A percentile compares a stretch with the other conserved stretches of the same genome.
phyloP scores from a whole-genome alignment of 2,797 vertebrate species.

The Hydrolagus colliei region DNA sequence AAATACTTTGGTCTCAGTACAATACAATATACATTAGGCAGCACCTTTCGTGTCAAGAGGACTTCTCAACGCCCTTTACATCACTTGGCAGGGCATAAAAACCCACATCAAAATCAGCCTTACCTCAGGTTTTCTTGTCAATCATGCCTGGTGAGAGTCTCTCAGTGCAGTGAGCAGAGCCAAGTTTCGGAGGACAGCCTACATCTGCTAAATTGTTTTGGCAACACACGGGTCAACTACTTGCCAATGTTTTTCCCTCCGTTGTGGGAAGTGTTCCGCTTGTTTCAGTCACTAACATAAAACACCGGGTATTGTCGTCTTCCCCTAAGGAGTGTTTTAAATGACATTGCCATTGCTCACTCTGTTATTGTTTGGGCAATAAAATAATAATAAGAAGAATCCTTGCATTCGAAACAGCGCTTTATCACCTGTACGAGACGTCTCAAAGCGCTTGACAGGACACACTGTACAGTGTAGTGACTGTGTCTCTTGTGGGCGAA shows the following conservation, averaged over 20 bases:
- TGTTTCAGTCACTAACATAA: slow-evolving; percentile 11
- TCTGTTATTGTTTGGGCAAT: background rate
- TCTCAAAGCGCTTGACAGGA: no score
- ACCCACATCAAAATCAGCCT: background rate
- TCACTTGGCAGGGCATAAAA: background rate
- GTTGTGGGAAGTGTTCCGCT: background rate
- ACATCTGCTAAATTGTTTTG: slow-evolving; percentile 23
- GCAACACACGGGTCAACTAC: slow-evolving; percentile 19
- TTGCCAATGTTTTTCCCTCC: slow-evolving; percentile 6
- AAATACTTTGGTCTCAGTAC: no score
- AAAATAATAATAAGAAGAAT: no score
- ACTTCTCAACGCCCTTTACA: no score
- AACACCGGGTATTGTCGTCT: background rate
- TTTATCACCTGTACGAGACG: no score
- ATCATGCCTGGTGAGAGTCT: slow-evolving; percentile 12
- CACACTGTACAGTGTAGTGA: no score
- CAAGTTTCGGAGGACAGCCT: slow-evolving; percentile 3
- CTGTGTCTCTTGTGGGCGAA: no score
- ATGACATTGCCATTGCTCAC: background rate
- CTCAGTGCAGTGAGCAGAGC: slow-evolving; percentile 5
- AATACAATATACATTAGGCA: no score
- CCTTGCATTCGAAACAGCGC: no score
- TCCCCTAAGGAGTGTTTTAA: background rate
- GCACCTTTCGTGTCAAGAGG: no score
- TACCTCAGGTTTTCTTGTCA: slow-evolving; percentile 11